A percentile compares a stretch with the other conserved stretches of the same genome.
Evolutionary conservation across 2,888 invertebrate genomes (phyloP).

Genomic region (Apodemia hepburni): DNA sequence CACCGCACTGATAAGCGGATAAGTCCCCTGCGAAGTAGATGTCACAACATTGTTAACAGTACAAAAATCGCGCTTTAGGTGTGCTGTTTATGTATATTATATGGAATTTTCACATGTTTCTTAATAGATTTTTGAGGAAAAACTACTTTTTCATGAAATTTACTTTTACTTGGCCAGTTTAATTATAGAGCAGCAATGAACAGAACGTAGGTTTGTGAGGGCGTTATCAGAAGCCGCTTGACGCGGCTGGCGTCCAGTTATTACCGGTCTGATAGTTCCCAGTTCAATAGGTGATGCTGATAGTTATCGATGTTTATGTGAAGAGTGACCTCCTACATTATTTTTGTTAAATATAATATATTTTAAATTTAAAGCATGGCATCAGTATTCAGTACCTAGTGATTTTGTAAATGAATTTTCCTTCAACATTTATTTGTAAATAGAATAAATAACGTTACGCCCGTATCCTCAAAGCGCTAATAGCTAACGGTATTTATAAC

Average conservation of each 20-base stretch:
- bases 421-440: no score
- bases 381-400: not conserved
- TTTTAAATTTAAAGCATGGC: not conserved
- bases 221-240: constrained; percentile 73
- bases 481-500: no score
- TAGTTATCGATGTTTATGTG: constrained; percentile 54
- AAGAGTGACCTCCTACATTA: constrained; percentile 72
- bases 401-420: no score
- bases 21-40: constrained; percentile 69
- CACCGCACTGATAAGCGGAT: constrained; percentile 65
- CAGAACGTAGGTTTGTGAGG: constrained; percentile 38
- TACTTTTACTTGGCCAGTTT: constrained; percentile 28
- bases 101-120: not conserved
- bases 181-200: constrained; percentile 21
- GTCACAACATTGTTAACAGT: constrained; percentile 26
- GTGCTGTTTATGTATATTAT: not conserved
- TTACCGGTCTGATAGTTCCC: constrained; percentile 77
- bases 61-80: constrained; percentile 23
- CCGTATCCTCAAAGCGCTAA: no score
- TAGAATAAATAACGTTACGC: no score
- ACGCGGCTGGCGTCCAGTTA: constrained; percentile 76
- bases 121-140: constrained; percentile 6
- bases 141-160: constrained; percentile 30
- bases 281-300: constrained; percentile 81
- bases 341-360: constrained; percentile 36